These are phyloP conservation scores for Myathropa florea DNA, from an alignment of 2,888 invertebrate genomes.

Conservation along the genomic window DNA sequence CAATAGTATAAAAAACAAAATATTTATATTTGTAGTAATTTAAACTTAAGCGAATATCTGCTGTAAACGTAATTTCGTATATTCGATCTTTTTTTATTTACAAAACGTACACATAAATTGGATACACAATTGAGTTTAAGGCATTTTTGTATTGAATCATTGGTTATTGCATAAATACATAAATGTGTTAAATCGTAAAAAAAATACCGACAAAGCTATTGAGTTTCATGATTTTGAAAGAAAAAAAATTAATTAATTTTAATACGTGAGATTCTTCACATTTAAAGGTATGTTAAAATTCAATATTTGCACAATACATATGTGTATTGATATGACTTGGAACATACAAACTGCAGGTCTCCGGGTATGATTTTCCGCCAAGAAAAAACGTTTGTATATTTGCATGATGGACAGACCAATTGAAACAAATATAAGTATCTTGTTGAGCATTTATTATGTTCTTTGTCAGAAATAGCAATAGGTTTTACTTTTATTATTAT, in stretches of 20 bases:
- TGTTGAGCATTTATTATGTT: too few relatives aligned
- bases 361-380: too few relatives aligned
- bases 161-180: slow-evolving; percentile 30
- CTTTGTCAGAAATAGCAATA: too few relatives aligned
- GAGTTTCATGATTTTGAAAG: slow-evolving; percentile 50
- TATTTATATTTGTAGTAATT: slow-evolving; percentile 45
- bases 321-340: too few relatives aligned
- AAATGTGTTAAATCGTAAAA: slow-evolving; percentile 6
- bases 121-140: slow-evolving; percentile 44
- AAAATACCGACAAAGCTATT: slow-evolving; percentile 32
- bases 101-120: slow-evolving; percentile 58
- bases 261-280: slow-evolving; percentile 54
- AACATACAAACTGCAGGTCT: too few relatives aligned
- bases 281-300: slow-evolving; percentile 66
- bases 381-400: too few relatives aligned
- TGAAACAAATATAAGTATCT: too few relatives aligned
- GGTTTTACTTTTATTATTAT: background rate
- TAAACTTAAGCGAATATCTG: slow-evolving; percentile 65
- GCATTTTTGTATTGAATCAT: background rate
- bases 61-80: slow-evolving; percentile 60
- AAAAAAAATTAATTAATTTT: slow-evolving; percentile 71
- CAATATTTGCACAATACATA: slow-evolving; percentile 6
- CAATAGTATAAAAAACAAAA: slow-evolving; percentile 50
- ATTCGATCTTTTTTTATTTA: slow-evolving; percentile 68
- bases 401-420: too few relatives aligned